Conservation (phyloP, 2,113 vertebrate species). For the Hucho hucho region DNA sequence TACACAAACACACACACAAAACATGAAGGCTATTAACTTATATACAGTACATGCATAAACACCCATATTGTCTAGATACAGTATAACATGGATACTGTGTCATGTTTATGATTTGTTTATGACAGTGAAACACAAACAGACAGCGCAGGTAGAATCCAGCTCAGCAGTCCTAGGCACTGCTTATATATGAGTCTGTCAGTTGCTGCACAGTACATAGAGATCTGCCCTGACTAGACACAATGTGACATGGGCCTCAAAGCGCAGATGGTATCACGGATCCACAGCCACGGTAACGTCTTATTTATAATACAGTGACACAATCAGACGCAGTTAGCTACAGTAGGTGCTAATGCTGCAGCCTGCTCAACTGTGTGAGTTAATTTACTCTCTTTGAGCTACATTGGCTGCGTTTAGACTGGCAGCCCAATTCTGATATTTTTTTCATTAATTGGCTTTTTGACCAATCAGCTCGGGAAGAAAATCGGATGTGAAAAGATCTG, state of each 20-base stretch:
- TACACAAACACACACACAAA: not conserved
- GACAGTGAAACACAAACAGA: not conserved
- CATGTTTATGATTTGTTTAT: too few relatives aligned
- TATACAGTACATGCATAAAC: too few relatives aligned
- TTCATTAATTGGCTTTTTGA: too few relatives aligned
- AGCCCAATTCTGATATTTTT: too few relatives aligned
- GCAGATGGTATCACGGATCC: not conserved
- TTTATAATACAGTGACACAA: not conserved
- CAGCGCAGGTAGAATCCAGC: not conserved
- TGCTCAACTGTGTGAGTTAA: not conserved
- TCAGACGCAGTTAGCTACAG: not conserved
- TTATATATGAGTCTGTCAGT: constrained; percentile 26
- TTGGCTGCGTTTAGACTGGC: too few relatives aligned
- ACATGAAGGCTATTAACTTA: not conserved
- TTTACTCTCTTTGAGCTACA: not conserved
- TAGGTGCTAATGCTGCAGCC: not conserved
- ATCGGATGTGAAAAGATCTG: too few relatives aligned
- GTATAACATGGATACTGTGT: too few relatives aligned
- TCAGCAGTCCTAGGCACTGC: not conserved
- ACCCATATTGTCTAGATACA: too few relatives aligned
- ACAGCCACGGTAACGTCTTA: not conserved
- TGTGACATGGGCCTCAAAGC: not conserved
- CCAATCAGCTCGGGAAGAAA: too few relatives aligned
- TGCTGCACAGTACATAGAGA: constrained; percentile 6
- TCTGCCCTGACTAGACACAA: not conserved